Evolutionary conservation across 2,113 vertebrate genomes (phyloP).

Genomic region (Sinocyclocheilus anophthalmus): DNA sequence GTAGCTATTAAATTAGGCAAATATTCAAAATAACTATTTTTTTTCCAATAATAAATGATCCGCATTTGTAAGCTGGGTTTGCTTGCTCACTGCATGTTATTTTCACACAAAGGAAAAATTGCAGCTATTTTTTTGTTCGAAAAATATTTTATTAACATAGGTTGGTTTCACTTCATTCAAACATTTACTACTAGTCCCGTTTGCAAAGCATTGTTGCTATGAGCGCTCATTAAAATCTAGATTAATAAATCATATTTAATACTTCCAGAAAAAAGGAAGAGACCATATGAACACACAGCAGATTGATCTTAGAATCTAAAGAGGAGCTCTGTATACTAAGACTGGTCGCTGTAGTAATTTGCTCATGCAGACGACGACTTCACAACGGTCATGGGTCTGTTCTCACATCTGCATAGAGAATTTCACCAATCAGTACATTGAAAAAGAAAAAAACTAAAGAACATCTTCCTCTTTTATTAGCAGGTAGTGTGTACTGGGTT

Average conservation of each 20-base stretch:
- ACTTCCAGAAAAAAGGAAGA: conserved; percentile 55
- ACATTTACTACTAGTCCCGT: conserved; percentile 64
- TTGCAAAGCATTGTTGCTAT: conserved; percentile 71
- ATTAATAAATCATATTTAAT: conserved; percentile 54
- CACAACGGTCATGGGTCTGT: conserved; percentile 2
- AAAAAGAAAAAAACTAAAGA: not conserved
- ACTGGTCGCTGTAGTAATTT: conserved; percentile 45
- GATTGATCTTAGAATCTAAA: conserved; percentile 47
- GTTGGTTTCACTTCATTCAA: conserved; percentile 65
- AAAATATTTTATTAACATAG: conserved; percentile 75
- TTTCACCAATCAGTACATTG: conserved; percentile 3
- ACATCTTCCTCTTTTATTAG: not conserved
- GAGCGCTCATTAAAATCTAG: conserved; percentile 66
- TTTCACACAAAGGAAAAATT: not conserved
- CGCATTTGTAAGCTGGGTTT: not conserved
- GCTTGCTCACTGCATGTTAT: not conserved
- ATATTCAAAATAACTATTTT: not conserved
- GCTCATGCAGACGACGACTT: conserved; percentile 56
- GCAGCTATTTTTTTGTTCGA: conserved; percentile 61
- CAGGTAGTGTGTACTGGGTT: not conserved
- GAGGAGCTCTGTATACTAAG: not conserved
- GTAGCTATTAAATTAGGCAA: not conserved
- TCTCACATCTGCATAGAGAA: not conserved
- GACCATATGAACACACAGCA: conserved; percentile 59
- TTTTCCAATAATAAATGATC: not conserved